Evolutionary conservation across 2,797 vertebrate genomes (phyloP), one percentile per base, ranked within the genome.

Genomic region (Mormyrus hasselquistii): DNA sequence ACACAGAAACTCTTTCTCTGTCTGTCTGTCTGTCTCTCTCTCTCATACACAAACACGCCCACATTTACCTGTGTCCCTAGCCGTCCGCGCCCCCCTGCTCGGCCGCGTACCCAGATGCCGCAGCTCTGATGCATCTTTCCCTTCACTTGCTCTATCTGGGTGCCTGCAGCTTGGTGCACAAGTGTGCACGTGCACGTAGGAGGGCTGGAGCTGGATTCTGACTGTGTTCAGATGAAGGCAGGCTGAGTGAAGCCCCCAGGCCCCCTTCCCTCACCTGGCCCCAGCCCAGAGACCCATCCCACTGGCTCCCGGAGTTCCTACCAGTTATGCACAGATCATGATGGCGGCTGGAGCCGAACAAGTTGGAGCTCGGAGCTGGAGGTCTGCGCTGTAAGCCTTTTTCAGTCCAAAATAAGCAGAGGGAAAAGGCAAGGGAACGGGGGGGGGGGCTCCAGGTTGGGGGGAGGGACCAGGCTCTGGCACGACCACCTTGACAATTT

Each of bases 61-160:
- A 16, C 84, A 90, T 91, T 62, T 69, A 92, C 92, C 92, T 88
- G 89, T 82, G 19, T 34, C 50, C 73, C 59, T 22, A 65, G 69
- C 69, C 53, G 34, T 8, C 49, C 84, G 52, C n/a, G 57, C 62
- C 50, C 79, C 52, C 29, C 62, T 49, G 52, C 62, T 49, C 79
- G 89, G 38, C 16, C 53, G 73, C 87, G 19, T 25, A 50, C 38
- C n/a, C 59, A 82, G 73, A 69, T 19, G 47, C 29, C 55, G 82
- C 73, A 88, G 34, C 50, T 29, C 29, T 47, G 65, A 55, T 65
- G 76, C 82, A 8, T 79, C 38, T 22, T 14, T 69, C 50, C 79
- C 82, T 34, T 29, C 38, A 53, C 76, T 12, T 22, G 0, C 53
- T 38, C 53, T 62, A 41, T n/a, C n/a, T 59, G 87, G 29, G 53